Conservation (phyloP, 2,113 vertebrate genomes). For the Platichthys stellatus region DNA sequence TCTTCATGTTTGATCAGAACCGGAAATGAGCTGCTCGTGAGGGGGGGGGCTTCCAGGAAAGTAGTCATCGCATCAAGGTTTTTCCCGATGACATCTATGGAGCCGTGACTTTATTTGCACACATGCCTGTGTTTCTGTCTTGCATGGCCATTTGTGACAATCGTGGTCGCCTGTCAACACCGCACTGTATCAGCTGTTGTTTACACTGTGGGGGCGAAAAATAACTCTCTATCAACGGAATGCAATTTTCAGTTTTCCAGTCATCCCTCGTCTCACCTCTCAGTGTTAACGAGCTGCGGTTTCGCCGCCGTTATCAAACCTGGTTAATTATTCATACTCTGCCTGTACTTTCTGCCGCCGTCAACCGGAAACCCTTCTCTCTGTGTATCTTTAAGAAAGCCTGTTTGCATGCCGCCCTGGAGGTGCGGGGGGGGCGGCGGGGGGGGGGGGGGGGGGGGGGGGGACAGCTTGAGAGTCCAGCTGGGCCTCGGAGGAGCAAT, state of each 20-base stretch:
- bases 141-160: not conserved
- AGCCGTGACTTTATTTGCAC: not conserved
- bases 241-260: slow-evolving; percentile 41
- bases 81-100: slow-evolving; percentile 23
- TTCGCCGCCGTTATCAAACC: slow-evolving; percentile 56
- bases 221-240: not conserved
- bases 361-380: slow-evolving; percentile 42
- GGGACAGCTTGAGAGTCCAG: too few relatives aligned
- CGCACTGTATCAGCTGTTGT: slow-evolving; percentile 27
- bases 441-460: too few relatives aligned
- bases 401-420: slow-evolving; percentile 29
- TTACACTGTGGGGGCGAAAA: slow-evolving; percentile 36
- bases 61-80: not conserved
- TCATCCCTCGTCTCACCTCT: slow-evolving; percentile 52
- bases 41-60: slow-evolving; percentile 5
- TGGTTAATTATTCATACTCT: slow-evolving; percentile 71
- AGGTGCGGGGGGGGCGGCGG: too few relatives aligned
- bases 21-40: slow-evolving; percentile 33
- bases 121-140: not conserved
- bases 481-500: not conserved
- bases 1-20: slow-evolving; percentile 55
- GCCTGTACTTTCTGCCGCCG: slow-evolving; percentile 38
- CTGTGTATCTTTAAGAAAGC: slow-evolving; percentile 5
- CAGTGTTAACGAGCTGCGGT: slow-evolving; percentile 63
- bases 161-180: not conserved